Evolutionary conservation across 2,888 invertebrate genomes (phyloP).

Genomic region (Copidosoma aretas): DNA sequence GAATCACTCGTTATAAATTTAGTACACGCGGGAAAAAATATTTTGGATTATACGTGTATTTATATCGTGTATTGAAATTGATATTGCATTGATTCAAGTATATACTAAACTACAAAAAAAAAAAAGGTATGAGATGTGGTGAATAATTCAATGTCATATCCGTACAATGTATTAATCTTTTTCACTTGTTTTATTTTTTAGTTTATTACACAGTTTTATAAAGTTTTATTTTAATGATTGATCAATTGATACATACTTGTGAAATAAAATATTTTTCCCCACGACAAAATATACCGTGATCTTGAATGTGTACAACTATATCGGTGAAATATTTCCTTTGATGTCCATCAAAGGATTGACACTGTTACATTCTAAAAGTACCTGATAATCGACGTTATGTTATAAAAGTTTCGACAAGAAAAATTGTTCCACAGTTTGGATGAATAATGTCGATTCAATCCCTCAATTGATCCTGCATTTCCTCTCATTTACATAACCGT

Average conservation of each 20-base stretch:
- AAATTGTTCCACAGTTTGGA: neutral
- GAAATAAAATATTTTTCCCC: slow-evolving; percentile 24
- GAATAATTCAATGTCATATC: neutral
- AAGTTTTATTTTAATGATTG: neutral
- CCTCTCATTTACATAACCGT: neutral
- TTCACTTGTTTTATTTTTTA: too few relatives aligned
- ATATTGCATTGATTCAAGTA: neutral
- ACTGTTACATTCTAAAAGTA: neutral
- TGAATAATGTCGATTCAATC: slow-evolving; percentile 18
- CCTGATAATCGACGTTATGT: neutral
- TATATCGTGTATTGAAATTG: neutral
- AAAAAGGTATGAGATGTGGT: too few relatives aligned
- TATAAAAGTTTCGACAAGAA: slow-evolving; percentile 14
- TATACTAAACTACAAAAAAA: slow-evolving; percentile 2
- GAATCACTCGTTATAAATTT: slow-evolving; percentile 45
- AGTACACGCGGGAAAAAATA: slow-evolving; percentile 36
- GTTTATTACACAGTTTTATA: too few relatives aligned
- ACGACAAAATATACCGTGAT: slow-evolving; percentile 13
- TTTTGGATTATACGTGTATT: slow-evolving; percentile 12
- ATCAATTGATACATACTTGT: neutral
- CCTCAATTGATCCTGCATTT: slow-evolving; percentile 2
- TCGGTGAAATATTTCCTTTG: slow-evolving; percentile 13
- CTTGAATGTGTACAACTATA: slow-evolving; percentile 17
- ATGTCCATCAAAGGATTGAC: slow-evolving; percentile 12
- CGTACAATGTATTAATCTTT: neutral